Base-by-base conservation (phyloP, 2,113 vertebrate genomes). In the Cyanoliseus patagonus region DNA sequence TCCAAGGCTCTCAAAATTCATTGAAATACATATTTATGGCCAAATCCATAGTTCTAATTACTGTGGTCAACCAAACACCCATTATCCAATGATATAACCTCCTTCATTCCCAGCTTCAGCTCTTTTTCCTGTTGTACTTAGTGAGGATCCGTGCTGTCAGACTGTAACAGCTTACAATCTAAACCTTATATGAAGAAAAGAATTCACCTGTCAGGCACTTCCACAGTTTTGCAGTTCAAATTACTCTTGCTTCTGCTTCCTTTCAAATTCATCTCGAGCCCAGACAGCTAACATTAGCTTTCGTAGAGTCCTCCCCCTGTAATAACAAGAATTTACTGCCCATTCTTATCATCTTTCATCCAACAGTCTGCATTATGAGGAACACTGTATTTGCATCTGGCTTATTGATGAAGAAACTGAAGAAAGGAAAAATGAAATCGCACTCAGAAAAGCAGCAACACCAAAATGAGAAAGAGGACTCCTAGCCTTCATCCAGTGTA, bases 351-450 rank as follows among this genome's bases (percentile, higher is more conserved):
- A 14, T 5, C 10, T 74, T 88, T 66, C 10, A 13, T 51, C 30
- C 33, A 47, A 27, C 35, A 68, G 2, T 46, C 49, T 66, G 9
- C 25, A 24, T 70, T 55, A 59, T 53, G 5, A 79, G 8, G 4
- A 42, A 61, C 22, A 35, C 4, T 39, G 5, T 31, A 16, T 35
- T 78, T 82, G 35, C 31, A 19, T 52, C 37, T 0, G 0, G 28
- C 66, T 75, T 69, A 57, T 14, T 1, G 2, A 47, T 13, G n/a
- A 52, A 37, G 39, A 37, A 79, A 72, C 9, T 28, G 68, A 83
- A 72, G 46, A 12, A 61, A 59, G 13, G 17, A 47, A 63, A 83
- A 79, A 24, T 9, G 5, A 61, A 70, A 83, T 52, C 31, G 69
- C 41, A 53, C 24, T 30, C 35, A 28, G 37, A 86, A 66, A 70